phyloP scores from a whole-genome alignment of 2,113 vertebrate species.

The Gasterosteus nipponicus region DNA sequence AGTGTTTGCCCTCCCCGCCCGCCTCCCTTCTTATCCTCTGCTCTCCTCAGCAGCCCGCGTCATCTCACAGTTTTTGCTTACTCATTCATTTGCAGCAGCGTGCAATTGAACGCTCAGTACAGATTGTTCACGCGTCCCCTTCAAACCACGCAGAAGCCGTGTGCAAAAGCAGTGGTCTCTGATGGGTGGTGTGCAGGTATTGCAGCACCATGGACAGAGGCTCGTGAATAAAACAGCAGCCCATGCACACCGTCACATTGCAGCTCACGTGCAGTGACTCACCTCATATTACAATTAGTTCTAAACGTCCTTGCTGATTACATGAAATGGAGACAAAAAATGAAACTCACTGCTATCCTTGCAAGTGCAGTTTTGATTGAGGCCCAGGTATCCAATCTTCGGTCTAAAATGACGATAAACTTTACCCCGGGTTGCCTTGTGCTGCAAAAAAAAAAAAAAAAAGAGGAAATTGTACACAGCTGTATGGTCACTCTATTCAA shows the following conservation, averaged over 20 bases:
- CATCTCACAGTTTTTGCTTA: slow-evolving; percentile 66
- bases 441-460: slow-evolving; percentile 73
- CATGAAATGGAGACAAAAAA: not conserved
- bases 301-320: not conserved
- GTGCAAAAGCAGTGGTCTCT: not conserved
- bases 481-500: not conserved
- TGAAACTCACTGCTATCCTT: slow-evolving; percentile 89
- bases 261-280: not conserved
- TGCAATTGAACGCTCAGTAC: slow-evolving; percentile 8
- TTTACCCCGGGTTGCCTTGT: slow-evolving; percentile 87
- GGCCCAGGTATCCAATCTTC: slow-evolving; percentile 94
- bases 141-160: slow-evolving; percentile 4
- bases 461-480: not conserved
- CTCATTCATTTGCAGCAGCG: slow-evolving; percentile 63
- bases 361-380: slow-evolving; percentile 93
- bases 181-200: not conserved
- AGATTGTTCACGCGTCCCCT: not conserved
- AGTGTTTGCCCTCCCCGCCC: slow-evolving; percentile 59
- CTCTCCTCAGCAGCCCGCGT: slow-evolving; percentile 49
- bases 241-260: not conserved
- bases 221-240: slow-evolving; percentile 9
- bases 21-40: slow-evolving; percentile 28
- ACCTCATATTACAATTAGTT: not conserved
- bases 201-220: slow-evolving; percentile 73
- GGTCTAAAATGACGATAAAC: slow-evolving; percentile 95